Base-by-base conservation (phyloP, 1,140 invertebrate genomes). In the Neodiprion pinetum region DNA sequence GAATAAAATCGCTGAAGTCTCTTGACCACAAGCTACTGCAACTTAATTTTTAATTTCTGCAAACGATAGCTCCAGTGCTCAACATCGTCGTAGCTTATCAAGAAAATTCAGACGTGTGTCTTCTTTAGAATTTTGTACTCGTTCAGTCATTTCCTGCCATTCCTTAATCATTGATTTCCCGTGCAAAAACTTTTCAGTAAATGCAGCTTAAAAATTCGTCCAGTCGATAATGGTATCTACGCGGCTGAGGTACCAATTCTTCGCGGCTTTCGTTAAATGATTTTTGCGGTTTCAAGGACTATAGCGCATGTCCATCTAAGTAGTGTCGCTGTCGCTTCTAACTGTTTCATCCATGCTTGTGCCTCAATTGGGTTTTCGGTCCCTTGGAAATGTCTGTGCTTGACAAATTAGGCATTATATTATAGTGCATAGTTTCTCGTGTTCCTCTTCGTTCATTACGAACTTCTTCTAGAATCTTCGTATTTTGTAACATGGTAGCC, bases 161-260 rank as follows among this genome's bases (percentile, higher is more conserved):
- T 71, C 66, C 23, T 75, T 48, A 1, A 71, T 61, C 67, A 74
- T 14, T 14, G 72, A 12, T 68, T 74, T 76, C 11, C 74, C 28
- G 10, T 61, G 14, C 9, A 72, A 23, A 49, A 78, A 78, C 8
- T 72, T 78, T 9, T 65, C 48, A 10, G 48, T 72, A 70, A 76
- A 78, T 12, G 9, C 40, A 7, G 1, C 67, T 4, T 68, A 67
- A 40, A 78, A 78, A 1, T 50, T 66, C 40, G 5, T 17, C 74
- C 72, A 76, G 21, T 78, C 28, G 7, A 61, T 21, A 53, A 78
- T 78, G 12, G 48, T 49, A 21, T 72, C 71, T 17, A 74, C 17
- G 5, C 72, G 48, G n/a, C 70, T 69, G 5, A 76, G 28, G 23
- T 76, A 78, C 75, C 77, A 78, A 67, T 77, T 75, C 10, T 70